Evolutionary conservation across 2,797 vertebrate species (phyloP), one percentile per base, ranked within the genome.

Genomic region (Eulemur rubriventer): DNA sequence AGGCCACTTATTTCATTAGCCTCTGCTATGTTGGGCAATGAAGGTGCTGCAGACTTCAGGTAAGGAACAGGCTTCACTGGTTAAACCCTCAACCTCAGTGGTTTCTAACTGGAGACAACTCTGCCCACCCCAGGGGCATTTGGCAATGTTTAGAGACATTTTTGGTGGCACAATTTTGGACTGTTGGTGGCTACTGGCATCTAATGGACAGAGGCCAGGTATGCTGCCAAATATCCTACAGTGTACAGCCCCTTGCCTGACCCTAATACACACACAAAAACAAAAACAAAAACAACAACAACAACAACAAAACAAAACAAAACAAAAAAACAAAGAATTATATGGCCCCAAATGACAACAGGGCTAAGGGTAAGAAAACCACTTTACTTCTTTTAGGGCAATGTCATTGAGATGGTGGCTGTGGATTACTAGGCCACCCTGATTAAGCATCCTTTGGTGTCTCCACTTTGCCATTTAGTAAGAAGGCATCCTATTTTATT

Each of bases 361-460:
- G 38, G 81, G n/a, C 52, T 92, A 92, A 95, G 79, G 30, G n/a
- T 91, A 33, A 95, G 70, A 94, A 97, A 94, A 52, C 11, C 61
- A 26, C 22, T 84, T 82, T 95, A 33, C 41, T 41, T 86, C 48
- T 65, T 93, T 88, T 93, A 76, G 50, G 33, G 20, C 5, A 73
- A 17, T 63, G 92, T 50, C 46, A 89, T 30, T 67, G 48, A 91
- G 90, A 78, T 50, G 24, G 30, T 84, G 35, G 35, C 92, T 50
- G 43, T 96, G 52, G 52, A 46, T 94, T 95, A 55, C 93, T 86
- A 63, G 80, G 22, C 43, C 93, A 61, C 65, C 78, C 43, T 89
- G 50, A 96, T 76, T 89, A 96, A 70, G 24, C 38, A 89, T 97
- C 81, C 75, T 63, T 93, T 89, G 26, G 28, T 90, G 33, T 93